Percentiles rank a stretch among this genome's conserved stretches.
Evolutionary conservation across 2,113 vertebrate species (phyloP).

Genomic region (Tricholaema leucomelas): DNA sequence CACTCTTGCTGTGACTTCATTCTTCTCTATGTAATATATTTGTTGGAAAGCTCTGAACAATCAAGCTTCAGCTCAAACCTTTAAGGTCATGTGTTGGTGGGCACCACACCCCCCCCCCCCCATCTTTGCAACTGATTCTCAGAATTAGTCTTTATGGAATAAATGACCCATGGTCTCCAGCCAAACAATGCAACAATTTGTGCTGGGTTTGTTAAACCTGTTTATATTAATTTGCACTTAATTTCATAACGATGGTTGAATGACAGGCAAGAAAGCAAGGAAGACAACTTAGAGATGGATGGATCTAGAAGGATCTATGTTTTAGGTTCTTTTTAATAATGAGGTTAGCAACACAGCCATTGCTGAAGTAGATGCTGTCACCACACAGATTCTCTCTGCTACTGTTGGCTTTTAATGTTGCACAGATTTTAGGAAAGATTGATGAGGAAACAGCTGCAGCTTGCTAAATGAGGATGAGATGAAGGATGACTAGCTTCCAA

Average conservation of each 20-base stretch:
- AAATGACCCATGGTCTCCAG: background rate
- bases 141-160: background rate
- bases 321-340: background rate
- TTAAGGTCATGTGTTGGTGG: background rate
- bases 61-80: background rate
- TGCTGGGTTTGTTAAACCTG: background rate
- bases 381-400: background rate
- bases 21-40: background rate
- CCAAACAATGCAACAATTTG: background rate
- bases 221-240: background rate
- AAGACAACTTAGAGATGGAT: background rate
- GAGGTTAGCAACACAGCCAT: background rate
- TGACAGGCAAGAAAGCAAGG: background rate
- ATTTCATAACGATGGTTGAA: background rate
- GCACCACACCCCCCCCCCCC: slow-evolving; percentile 16
- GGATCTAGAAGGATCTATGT: background rate
- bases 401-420: background rate
- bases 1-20: background rate
- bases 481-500: background rate
- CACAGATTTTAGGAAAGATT: background rate
- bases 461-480: background rate
- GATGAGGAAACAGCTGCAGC: background rate
- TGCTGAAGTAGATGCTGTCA: background rate
- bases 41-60: background rate
- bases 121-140: slow-evolving; percentile 12